Conservation (phyloP, 2,888 invertebrate genomes). For the Drosophila nigritarsus region DNA sequence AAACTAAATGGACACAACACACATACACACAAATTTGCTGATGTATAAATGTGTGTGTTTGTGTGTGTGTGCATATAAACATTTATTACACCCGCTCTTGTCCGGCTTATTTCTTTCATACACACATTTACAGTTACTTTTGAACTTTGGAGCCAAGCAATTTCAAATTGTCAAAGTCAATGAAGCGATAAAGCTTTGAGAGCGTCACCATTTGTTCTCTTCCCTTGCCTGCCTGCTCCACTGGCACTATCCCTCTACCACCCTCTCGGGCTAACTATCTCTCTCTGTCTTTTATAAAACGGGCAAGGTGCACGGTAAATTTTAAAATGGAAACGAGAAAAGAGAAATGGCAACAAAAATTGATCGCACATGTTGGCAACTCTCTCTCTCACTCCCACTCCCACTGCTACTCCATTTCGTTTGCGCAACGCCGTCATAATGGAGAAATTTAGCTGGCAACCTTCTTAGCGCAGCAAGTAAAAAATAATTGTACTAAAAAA, state of each 20-base stretch:
- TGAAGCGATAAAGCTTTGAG: slow-evolving; percentile 58
- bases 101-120: slow-evolving; percentile 9
- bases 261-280: slow-evolving; percentile 3
- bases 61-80: not conserved
- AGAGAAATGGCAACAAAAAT: slow-evolving; percentile 26
- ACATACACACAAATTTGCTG: slow-evolving; percentile 5
- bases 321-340: slow-evolving; percentile 32
- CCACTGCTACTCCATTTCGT: not conserved
- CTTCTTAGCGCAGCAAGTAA: slow-evolving; percentile 32
- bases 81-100: slow-evolving; percentile 39
- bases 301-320: slow-evolving; percentile 24
- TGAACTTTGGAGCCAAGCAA: slow-evolving; percentile 65
- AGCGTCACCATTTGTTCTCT: slow-evolving; percentile 10
- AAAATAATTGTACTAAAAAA: slow-evolving; percentile 63
- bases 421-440: slow-evolving; percentile 32
- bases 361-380: slow-evolving; percentile 39
- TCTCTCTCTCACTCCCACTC: slow-evolving; percentile 5
- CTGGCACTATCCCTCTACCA: not conserved
- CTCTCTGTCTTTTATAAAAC: slow-evolving; percentile 13
- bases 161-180: slow-evolving; percentile 60
- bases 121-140: slow-evolving; percentile 43
- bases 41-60: not conserved
- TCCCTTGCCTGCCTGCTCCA: not conserved
- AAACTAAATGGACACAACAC: slow-evolving; percentile 62
- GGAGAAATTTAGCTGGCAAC: slow-evolving; percentile 44